Percentiles rank a stretch among this genome's conserved stretches.
Evolutionary conservation across 2,113 vertebrate genomes (phyloP).

Genomic region (Nettapus auritus): DNA sequence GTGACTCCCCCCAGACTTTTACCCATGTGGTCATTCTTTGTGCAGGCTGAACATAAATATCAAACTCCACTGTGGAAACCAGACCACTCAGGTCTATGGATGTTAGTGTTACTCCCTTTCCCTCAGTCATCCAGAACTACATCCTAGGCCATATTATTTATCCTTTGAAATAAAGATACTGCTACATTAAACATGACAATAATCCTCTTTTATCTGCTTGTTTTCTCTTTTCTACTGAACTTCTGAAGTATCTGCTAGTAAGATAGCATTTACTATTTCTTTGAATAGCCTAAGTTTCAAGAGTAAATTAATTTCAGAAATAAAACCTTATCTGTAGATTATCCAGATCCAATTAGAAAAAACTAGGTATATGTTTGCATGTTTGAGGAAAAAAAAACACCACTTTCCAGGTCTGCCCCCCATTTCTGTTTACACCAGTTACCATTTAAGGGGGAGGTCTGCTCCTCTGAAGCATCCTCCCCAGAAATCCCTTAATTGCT

Average conservation of each 20-base stretch:
- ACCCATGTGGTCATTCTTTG: neutral
- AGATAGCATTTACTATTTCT: neutral
- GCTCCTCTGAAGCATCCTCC: neutral
- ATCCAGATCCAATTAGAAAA: neutral
- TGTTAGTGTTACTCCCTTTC: neutral
- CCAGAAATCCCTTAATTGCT: neutral
- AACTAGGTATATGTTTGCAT: too few relatives aligned
- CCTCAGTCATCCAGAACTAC: neutral
- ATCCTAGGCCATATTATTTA: neutral
- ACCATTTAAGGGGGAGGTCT: neutral
- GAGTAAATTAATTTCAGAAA: neutral
- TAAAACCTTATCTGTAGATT: neutral
- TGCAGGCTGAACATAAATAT: neutral
- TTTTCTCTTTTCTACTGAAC: neutral
- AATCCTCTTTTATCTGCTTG: neutral
- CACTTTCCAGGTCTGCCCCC: neutral
- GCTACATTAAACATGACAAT: neutral
- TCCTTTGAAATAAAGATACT: neutral
- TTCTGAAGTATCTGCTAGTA: neutral
- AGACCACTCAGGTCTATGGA: neutral
- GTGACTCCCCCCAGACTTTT: neutral
- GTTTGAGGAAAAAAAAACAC: neutral
- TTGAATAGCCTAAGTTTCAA: neutral
- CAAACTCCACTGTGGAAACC: neutral
- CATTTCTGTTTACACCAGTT: neutral